Evolutionary conservation across 2,113 vertebrate genomes (phyloP), one percentile per base, ranked within the genome.

Genomic region (Hippocampus guttulatus): DNA sequence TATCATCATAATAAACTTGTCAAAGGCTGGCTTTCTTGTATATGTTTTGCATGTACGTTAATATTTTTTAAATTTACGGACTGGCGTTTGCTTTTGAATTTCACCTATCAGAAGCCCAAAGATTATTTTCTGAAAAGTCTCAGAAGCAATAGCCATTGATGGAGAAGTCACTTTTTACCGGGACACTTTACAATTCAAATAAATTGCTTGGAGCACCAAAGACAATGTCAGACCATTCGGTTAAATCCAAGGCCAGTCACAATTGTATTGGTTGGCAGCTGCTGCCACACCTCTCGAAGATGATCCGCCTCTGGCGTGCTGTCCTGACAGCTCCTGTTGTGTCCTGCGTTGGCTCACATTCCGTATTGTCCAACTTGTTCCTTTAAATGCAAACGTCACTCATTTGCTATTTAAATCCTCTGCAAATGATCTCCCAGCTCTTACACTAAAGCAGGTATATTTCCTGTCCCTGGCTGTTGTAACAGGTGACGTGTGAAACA

Each of bases 401-500:
- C 2, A 64, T 69, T 75, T 64, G 14, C 64, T 58, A 61, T 69
- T 71, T 38, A 73, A 73, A 66, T 75, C 0, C 15, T 47, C n/a
- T 64, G 62, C 40, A 64, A 43, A 64, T 64, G 38, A 43, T 43
- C 40, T 43, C 21, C 40, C 40, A 64, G n/a, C 27, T 20, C 12
- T n/a, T 68, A 60, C 33, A 71, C 60, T 66, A 25, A 8, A 30
- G 54, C n/a, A 54, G 4, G 65, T 70, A 30, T 71, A 55, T 38
- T 30, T 51, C 14, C 16, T 16, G 20, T 14, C 69, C 45, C 30
- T 15, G 49, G 18, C 25, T 27, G 63, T 52, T 71, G 68, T 73
- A 61, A 14, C 65, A 73, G 61, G 63, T 70, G 80, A 74, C 72
- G 71, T 47, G 8, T 68, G 51, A 79, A 84, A 87, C 75, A 85